A percentile compares a stretch with the other conserved stretches of the same genome.
phyloP scores from a whole-genome alignment of 1,140 invertebrate species.

The Drosophila quadrilineata region DNA sequence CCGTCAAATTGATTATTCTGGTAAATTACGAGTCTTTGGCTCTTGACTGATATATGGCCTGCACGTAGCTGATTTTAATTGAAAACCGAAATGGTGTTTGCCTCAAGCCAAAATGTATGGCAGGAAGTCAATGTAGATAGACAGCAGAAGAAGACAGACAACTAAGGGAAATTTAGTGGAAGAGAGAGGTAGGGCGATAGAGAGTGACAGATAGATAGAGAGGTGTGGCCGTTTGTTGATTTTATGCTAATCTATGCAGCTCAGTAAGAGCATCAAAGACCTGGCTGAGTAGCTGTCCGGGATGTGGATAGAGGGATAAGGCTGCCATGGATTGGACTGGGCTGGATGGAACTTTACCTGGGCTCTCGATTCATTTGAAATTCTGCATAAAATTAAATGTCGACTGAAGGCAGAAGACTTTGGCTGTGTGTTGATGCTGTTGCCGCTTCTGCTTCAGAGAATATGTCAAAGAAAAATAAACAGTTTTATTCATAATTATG shows the following conservation, averaged over 20 bases:
- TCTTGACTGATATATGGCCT: slow-evolving; percentile 57
- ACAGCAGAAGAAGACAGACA: no score
- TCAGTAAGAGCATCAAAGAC: slow-evolving; percentile 51
- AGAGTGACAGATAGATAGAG: no score
- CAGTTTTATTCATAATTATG: slow-evolving; percentile 67
- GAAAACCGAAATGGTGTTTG: slow-evolving; percentile 61
- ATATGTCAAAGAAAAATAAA: slow-evolving; percentile 72
- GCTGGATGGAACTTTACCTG: background rate
- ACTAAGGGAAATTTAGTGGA: no score
- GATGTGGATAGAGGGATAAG: no score
- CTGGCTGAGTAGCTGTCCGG: slow-evolving; percentile 11
- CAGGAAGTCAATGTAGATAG: background rate
- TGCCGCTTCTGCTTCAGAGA: slow-evolving; percentile 15
- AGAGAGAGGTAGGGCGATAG: no score
- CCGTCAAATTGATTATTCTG: slow-evolving; percentile 66
- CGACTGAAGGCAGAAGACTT: no score
- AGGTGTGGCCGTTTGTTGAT: slow-evolving; percentile 51
- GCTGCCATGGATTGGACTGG: background rate
- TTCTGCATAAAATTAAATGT: slow-evolving; percentile 68
- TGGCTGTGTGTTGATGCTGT: no score
- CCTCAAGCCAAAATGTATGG: slow-evolving; percentile 13
- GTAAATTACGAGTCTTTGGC: slow-evolving; percentile 54
- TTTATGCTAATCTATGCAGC: slow-evolving; percentile 73
- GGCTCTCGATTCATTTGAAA: slow-evolving; percentile 60
- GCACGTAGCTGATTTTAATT: slow-evolving; percentile 61